These are phyloP conservation scores for Cinclus cinclus DNA, from an alignment of 2,113 vertebrate genomes.

Conservation along the genomic window DNA sequence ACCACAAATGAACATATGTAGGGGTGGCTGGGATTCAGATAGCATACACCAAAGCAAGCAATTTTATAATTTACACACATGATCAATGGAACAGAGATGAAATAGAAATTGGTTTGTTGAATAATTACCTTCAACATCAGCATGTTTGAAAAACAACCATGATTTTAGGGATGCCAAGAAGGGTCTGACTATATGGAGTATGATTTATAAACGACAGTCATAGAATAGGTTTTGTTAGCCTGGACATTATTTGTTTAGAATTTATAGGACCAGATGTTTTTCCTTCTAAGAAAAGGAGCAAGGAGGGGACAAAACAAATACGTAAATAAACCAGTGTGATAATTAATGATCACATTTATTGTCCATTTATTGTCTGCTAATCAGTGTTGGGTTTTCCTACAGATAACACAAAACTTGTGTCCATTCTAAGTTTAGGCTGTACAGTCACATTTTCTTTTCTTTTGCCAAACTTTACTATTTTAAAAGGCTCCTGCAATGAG, in stretches of 20 bases:
- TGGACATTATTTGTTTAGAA: neutral
- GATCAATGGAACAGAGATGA: neutral
- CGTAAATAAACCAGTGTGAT: neutral
- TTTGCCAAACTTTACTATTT: neutral
- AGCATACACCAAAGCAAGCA: neutral
- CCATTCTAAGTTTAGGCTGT: neutral
- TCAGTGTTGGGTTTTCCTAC: neutral
- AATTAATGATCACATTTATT: neutral
- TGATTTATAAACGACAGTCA: slow-evolving; percentile 25
- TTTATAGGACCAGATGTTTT: neutral
- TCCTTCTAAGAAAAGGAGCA: neutral
- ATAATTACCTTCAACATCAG: neutral
- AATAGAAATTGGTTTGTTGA: neutral
- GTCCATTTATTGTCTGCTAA: neutral
- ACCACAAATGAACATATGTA: neutral
- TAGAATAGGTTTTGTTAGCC: slow-evolving; percentile 31
- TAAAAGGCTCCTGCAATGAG: neutral
- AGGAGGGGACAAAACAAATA: neutral
- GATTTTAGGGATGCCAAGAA: neutral
- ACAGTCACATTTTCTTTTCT: neutral
- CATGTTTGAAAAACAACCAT: neutral
- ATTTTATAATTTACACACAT: neutral
- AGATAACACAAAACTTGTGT: neutral
- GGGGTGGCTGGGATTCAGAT: neutral
- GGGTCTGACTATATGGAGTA: neutral